Evolutionary conservation across 2,113 vertebrate genomes (phyloP).

Genomic region (Scomber japonicus): DNA sequence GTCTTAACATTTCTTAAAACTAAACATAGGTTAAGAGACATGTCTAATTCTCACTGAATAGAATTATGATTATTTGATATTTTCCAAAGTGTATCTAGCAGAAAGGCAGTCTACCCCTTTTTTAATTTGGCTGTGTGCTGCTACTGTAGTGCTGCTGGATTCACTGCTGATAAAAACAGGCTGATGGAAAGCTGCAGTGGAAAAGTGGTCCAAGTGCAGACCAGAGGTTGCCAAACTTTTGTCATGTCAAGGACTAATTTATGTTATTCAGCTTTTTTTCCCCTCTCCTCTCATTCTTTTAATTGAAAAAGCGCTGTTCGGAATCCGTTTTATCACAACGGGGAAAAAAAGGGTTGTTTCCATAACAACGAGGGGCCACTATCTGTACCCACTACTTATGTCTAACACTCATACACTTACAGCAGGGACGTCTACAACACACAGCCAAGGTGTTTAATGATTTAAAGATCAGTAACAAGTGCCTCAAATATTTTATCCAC

Average conservation of each 20-base stretch:
- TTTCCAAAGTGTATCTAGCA: background rate
- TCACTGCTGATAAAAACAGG: background rate
- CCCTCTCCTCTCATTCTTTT: background rate
- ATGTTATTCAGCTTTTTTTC: background rate
- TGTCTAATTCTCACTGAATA: background rate
- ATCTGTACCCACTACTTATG: constrained; percentile 12
- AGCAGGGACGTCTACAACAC: constrained; percentile 1
- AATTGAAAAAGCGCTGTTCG: background rate
- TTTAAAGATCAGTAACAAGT: background rate
- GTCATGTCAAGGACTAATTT: constrained; percentile 23
- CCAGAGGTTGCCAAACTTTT: constrained; percentile 7
- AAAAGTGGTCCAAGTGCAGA: background rate
- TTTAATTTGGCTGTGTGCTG: background rate
- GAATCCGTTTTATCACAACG: constrained; percentile 11
- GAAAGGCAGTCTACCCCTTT: background rate
- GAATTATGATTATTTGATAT: background rate
- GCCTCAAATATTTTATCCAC: background rate
- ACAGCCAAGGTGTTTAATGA: constrained; percentile 10
- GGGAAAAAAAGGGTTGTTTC: constrained; percentile 42
- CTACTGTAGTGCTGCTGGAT: background rate
- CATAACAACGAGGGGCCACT: constrained; percentile 57
- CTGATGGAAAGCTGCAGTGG: background rate
- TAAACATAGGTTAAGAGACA: background rate
- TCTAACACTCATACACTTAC: constrained; percentile 16
- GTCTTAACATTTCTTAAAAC: background rate